Base-by-base conservation (phyloP, 2,888 invertebrate genomes). In the Nasonia oneida region DNA sequence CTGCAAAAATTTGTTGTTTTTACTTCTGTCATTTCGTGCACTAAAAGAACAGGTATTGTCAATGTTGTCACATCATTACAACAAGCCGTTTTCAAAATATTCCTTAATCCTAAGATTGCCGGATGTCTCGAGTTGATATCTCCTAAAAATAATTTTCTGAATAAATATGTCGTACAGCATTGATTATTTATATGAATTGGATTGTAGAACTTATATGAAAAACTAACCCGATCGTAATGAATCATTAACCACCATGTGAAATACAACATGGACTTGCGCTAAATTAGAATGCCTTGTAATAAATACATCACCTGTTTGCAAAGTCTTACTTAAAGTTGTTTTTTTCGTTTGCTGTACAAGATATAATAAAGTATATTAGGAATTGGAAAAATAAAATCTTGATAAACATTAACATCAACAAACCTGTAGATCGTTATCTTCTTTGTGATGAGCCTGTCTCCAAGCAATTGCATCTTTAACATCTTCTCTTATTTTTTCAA, bases 41-140 rank as follows among this genome's bases (percentile, higher is more conserved):
- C 96, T 80, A 99, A 95, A 78, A 99, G 94, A 86, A 99, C 96
- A 39, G 99, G 99, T 90, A 99, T 96, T 4, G 98, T 97, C 78
- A 99, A 94, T 47, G 97, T 98, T 47, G 98, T 98, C 84, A 99
- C 96, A 94, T 99, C 99, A 93, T 98, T 97, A 82, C 97, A 96
- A 94, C 98, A 98, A n/a, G 99, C 98, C 80, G 97, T 96, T 94
- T 98, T 98, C 89, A 99, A 95, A 87, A 99, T 97, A 94, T 98
- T 99, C 87, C 99, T 95, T 86, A 99, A 95, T 0, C 99, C 99
- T 86, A 99, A 95, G 89, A 99, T 98, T 37, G 97, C 98, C 3
- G 98, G 97, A 95, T 99, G 99, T 3, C 99, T 96, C 0, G 98
- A 99, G 90, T 98, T 98, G 81, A 99, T 98, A 92, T 99, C 99